Conservation (phyloP, 2,888 invertebrate genomes). For the Colostygia pectinataria region DNA sequence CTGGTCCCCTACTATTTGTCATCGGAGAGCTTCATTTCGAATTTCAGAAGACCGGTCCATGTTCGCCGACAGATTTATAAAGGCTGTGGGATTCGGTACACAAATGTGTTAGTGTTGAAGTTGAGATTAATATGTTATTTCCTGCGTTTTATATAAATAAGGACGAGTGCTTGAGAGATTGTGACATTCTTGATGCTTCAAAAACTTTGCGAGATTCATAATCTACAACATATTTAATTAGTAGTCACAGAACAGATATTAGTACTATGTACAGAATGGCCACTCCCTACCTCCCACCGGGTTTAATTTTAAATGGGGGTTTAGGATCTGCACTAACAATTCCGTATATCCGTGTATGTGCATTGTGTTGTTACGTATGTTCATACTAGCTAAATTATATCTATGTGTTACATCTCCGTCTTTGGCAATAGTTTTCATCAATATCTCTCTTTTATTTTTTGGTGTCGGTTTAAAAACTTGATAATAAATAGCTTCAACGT, state of each 20-base stretch:
- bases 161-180: slow-evolving; percentile 11
- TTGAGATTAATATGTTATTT: slow-evolving; percentile 25
- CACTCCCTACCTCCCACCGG: too few relatives aligned
- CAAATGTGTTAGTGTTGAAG: slow-evolving; percentile 35
- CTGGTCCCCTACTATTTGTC: slow-evolving; percentile 64
- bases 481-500: slow-evolving; percentile 33
- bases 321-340: too few relatives aligned
- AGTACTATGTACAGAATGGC: too few relatives aligned
- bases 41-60: slow-evolving; percentile 56
- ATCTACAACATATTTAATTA: too few relatives aligned
- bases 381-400: too few relatives aligned
- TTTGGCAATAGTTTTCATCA: too few relatives aligned
- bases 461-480: slow-evolving; percentile 30
- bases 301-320: too few relatives aligned
- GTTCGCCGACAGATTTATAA: slow-evolving; percentile 41
- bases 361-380: too few relatives aligned
- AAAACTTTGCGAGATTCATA: background rate
- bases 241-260: too few relatives aligned
- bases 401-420: too few relatives aligned
- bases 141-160: slow-evolving; percentile 16
- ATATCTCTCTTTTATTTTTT: slow-evolving; percentile 28
- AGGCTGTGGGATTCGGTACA: slow-evolving; percentile 33
- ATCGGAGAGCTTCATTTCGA: slow-evolving; percentile 68
- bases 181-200: slow-evolving; percentile 1
- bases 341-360: too few relatives aligned